Evolutionary conservation across 2,888 invertebrate genomes (phyloP), one percentile per base, ranked within the genome.

Genomic region (Eumerus sabulonum): DNA sequence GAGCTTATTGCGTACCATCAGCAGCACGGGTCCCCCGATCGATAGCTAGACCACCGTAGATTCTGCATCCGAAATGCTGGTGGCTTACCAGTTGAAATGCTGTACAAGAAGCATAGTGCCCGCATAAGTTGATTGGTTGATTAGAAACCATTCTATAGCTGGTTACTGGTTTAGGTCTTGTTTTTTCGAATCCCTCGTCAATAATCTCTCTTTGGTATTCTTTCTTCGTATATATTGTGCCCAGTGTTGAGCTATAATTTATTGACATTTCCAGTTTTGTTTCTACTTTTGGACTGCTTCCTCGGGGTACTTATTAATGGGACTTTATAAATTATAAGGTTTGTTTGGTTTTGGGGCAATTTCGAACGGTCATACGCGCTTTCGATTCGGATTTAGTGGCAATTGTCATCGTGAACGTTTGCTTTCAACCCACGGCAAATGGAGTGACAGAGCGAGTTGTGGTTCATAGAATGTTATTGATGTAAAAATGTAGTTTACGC

Each of bases 261-360:
- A 79, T 79, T 73, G 63, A 72, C 56, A 51, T 18, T 38, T 18
- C 47, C 18, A 44, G 45, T 35, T 67, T 40, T 36, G 36, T 57
- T 54, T 45, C 27, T 45, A 11, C 35, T n/a, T 18, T n/a, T 50
- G 11, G 14, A 2, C 36, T 38, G 47, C 54, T 16, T n/a, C 36
- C 47, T 17, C 50, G 51, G 40, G 62, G 63, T 73, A 73, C 63
- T 79, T 77, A 73, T 77, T 73, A 79, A 64, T 73, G 79, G 17
- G 63, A 73, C 68, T 73, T 73, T 68, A 68, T 79, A 79, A 79
- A 79, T 79, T 79, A 68, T 59, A 13, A 73, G 73, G 64, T 74
- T 73, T 70, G 70, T 74, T 74, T 68, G 73, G 68, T 68, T n/a
- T 70, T 60, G 73, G 59, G 79, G 68, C 63, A 45, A 72, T 57